Evolutionary conservation across 2,888 invertebrate species (phyloP).

Genomic region (Alitta virens): DNA sequence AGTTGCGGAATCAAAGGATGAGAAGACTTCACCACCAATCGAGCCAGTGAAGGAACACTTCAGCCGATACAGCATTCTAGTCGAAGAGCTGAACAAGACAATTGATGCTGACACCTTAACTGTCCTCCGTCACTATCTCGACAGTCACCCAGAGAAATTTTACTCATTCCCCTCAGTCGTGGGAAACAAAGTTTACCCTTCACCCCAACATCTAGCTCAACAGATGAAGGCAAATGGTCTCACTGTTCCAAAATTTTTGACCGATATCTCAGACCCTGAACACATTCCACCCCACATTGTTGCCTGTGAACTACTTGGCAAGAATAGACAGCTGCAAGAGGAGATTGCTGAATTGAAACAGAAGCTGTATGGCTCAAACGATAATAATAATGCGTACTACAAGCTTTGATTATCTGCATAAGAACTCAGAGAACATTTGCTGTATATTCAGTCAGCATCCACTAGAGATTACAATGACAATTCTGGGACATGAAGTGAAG

Average conservation of each 20-base stretch:
- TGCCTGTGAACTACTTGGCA: constrained; percentile 22
- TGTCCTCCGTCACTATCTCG: constrained; percentile 17
- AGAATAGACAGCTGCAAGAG: constrained; percentile 16
- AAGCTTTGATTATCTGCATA: neutral
- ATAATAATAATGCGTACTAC: neutral
- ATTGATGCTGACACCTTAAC: constrained; percentile 16
- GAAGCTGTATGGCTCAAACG: neutral
- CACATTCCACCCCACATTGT: constrained; percentile 26
- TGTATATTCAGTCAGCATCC: too few species aligned
- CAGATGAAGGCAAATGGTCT: constrained; percentile 15
- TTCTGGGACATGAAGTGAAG: too few species aligned
- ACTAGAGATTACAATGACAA: too few species aligned
- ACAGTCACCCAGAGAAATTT: constrained; percentile 25
- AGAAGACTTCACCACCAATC: too few species aligned
- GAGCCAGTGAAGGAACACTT: constrained; percentile 9
- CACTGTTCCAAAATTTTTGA: constrained; percentile 20
- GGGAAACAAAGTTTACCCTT: constrained; percentile 22
- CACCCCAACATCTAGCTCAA: constrained; percentile 16
- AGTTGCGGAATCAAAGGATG: neutral
- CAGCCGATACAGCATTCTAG: constrained; percentile 16
- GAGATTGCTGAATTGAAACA: constrained; percentile 2
- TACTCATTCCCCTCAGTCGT: constrained; percentile 23
- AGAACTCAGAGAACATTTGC: too few species aligned
- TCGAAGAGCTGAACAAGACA: constrained; percentile 9
- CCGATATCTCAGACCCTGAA: constrained; percentile 19